Conservation (phyloP, 2,797 vertebrate genomes). For the Phoxinus dragarum region DNA sequence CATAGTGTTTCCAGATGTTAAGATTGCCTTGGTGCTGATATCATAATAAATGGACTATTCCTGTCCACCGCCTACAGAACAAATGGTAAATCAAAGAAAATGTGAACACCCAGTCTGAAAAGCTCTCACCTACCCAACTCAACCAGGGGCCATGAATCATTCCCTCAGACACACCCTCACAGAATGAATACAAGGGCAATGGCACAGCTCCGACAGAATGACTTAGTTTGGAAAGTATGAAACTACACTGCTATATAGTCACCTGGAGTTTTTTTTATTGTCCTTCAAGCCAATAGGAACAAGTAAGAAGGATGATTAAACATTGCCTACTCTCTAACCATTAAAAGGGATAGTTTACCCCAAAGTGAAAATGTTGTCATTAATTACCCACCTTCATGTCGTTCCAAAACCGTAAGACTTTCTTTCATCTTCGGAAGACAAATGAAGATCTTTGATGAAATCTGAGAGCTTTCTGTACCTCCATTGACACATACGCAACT, state of each 20-base stretch:
- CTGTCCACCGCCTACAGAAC: constrained; percentile 35
- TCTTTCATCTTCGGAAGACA: too few relatives aligned
- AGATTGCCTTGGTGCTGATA: constrained; percentile 26
- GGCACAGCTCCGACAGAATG: neutral
- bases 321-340: neutral
- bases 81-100: constrained; percentile 53
- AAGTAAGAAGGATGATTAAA: constrained; percentile 8
- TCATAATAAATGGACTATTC: constrained; percentile 47
- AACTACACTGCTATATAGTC: neutral
- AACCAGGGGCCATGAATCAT: constrained; percentile 64
- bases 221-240: neutral
- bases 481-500: too few relatives aligned
- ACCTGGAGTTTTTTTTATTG: constrained; percentile 57
- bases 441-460: too few relatives aligned
- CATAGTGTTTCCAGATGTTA: constrained; percentile 34
- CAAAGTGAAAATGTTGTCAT: neutral
- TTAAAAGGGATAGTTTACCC: neutral
- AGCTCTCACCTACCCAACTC: constrained; percentile 30
- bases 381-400: too few relatives aligned
- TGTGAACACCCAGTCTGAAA: constrained; percentile 46
- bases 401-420: too few relatives aligned
- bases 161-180: constrained; percentile 69
- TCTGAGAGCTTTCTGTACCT: too few relatives aligned
- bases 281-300: constrained; percentile 29
- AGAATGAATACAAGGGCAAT: constrained; percentile 64